phyloP scores from a whole-genome alignment of 2,888 invertebrate genomes.

The Cordilura impudica region DNA sequence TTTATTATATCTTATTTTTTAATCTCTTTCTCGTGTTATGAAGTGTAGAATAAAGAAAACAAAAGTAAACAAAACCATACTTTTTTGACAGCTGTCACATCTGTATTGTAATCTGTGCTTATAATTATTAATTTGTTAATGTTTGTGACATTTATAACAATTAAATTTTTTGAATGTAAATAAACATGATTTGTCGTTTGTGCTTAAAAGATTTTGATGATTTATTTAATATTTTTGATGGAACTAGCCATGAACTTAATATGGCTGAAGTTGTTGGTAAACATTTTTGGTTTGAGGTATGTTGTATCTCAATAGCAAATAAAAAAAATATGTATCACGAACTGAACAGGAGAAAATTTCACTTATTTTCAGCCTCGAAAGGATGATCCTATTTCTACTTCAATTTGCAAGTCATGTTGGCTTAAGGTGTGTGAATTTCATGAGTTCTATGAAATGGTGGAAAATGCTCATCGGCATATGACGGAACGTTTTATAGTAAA shows the following conservation, averaged over 20 bases:
- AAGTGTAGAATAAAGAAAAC: too few species aligned
- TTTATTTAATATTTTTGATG: slow-evolving; percentile 73
- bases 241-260: slow-evolving; percentile 68
- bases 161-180: background rate
- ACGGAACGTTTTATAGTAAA: slow-evolving; percentile 72
- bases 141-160: too few species aligned
- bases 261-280: slow-evolving; percentile 72
- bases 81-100: too few species aligned
- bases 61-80: too few species aligned
- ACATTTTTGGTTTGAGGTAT: slow-evolving; percentile 77
- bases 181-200: slow-evolving; percentile 74
- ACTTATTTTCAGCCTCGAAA: slow-evolving; percentile 64
- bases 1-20: too few species aligned
- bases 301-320: background rate
- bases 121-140: too few species aligned
- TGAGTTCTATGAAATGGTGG: slow-evolving; percentile 60
- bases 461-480: slow-evolving; percentile 66
- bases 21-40: too few species aligned
- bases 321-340: background rate
- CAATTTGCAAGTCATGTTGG: slow-evolving; percentile 69
- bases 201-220: slow-evolving; percentile 73
- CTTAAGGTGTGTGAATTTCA: slow-evolving; percentile 58
- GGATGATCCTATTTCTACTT: slow-evolving; percentile 73
- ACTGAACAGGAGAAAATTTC: background rate
- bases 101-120: too few species aligned